Conservation (phyloP, 1,140 invertebrate species). For the Oedothorax gibbosus region DNA sequence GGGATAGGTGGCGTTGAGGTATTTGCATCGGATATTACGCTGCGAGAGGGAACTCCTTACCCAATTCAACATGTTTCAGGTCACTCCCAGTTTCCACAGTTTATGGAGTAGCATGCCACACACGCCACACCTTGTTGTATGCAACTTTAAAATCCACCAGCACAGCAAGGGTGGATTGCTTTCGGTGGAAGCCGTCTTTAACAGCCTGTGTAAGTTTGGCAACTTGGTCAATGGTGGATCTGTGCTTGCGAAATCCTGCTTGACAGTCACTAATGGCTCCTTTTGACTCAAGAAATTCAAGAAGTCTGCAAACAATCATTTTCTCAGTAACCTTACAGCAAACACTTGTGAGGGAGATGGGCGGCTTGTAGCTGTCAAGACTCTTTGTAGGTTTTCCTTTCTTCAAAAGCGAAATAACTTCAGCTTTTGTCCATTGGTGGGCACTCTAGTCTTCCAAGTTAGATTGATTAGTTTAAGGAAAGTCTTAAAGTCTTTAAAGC, state of each 20-base stretch:
- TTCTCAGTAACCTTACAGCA: no score
- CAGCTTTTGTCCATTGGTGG: constrained; percentile 16
- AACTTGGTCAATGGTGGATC: constrained; percentile 14
- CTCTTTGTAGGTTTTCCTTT: constrained; percentile 2
- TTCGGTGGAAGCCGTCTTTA: neutral
- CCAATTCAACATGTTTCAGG: constrained; percentile 5
- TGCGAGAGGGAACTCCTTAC: constrained; percentile 7
- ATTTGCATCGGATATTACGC: neutral
- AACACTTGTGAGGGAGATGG: no score
- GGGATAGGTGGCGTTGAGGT: constrained; percentile 8
- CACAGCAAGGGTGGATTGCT: neutral
- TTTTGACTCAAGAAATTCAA: constrained; percentile 6
- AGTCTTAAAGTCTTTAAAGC: no score
- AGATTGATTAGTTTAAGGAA: no score
- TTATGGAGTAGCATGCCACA: neutral
- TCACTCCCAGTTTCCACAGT: constrained; percentile 5
- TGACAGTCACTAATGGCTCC: constrained; percentile 27
- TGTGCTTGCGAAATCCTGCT: constrained; percentile 7
- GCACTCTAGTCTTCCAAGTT: constrained; percentile 3
- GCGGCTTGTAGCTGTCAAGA: constrained; percentile 2
- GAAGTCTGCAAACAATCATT: constrained; percentile 16
- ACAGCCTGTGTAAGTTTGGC: no score
- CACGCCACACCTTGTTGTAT: neutral
- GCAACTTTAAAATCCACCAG: no score
- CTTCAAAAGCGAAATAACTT: constrained; percentile 11